Evolutionary conservation across 2,113 vertebrate genomes (phyloP), one percentile per base, ranked within the genome.

Genomic region (Solea senegalensis): DNA sequence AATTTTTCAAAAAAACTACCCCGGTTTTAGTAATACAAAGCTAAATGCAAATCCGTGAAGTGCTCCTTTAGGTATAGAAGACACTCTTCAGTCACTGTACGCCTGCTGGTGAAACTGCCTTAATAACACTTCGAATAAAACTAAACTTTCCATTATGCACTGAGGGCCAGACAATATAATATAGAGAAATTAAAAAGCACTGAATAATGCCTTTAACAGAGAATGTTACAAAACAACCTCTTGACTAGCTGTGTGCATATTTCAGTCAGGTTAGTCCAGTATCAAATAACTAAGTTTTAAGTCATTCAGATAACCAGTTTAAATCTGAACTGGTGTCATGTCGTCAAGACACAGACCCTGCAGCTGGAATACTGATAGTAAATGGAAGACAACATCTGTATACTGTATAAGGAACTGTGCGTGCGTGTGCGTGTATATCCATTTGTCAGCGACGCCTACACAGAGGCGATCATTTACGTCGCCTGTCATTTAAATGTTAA

Each of bases 41-140:
- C 21, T 21, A 21, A 21, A 21, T 21, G 21, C 21, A 21, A 21
- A 21, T 21, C 21, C 1, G 21, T 21, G 21, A 21, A 21, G 21
- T 21, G 21, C 1, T 34, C 34, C 3, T 34, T 78, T 78, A 80
- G 82, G 45, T 68, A 82, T 83, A 87, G 88, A 87, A 69, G 74
- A 73, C 72, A 45, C 54, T 68, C 16, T 50, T 46, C 61, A 69
- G 14, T 0, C 0, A 48, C 70, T 7, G 26, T 1, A 6, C 54
- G 40, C 44, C 53, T 48, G 57, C 16, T 34, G 34, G 68, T 72
- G 59, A 70, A 49, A 65, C 53, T 41, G 62, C 28, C 40, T 21
- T 10, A 26, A 52, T 56, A 62, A 4, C 9, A n/a, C 53, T 2
- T 11, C 5, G n/a, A 28, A 8, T 3, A 8, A 13, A 14, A 28